Percentiles rank a stretch among this genome's conserved stretches.
Conservation (phyloP, 2,113 vertebrate genomes). For the Nothocercus julius region DNA sequence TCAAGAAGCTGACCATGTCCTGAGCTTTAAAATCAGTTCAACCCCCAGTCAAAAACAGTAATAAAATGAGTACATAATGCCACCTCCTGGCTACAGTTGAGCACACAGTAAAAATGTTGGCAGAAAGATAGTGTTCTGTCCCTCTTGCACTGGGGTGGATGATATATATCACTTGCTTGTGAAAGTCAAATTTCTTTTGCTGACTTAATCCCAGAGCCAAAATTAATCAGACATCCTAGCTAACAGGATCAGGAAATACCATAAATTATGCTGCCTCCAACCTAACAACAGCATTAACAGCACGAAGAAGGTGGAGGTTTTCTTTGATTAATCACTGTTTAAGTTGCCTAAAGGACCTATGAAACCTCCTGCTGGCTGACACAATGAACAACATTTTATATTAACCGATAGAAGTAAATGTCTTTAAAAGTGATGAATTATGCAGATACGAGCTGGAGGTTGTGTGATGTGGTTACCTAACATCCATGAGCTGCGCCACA, state of each 20-base stretch:
- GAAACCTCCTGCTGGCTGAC: slow-evolving; percentile 72
- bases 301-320: slow-evolving; percentile 58
- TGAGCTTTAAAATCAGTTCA: background rate
- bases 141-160: background rate
- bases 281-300: slow-evolving; percentile 68
- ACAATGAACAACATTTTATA: slow-evolving; percentile 70
- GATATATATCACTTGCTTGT: slow-evolving; percentile 68
- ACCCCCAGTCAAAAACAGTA: background rate
- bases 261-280: slow-evolving; percentile 72
- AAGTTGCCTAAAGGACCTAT: slow-evolving; percentile 73
- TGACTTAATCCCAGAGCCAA: slow-evolving; percentile 76
- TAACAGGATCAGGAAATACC: slow-evolving; percentile 67
- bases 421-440: slow-evolving; percentile 68
- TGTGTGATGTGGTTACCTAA: slow-evolving; percentile 23
- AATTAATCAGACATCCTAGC: slow-evolving; percentile 75
- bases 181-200: slow-evolving; percentile 75
- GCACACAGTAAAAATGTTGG: background rate
- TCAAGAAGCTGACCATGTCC: background rate
- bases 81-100: slow-evolving; percentile 61
- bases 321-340: slow-evolving; percentile 76
- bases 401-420: slow-evolving; percentile 54
- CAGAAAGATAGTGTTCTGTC: slow-evolving; percentile 36
- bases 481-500: fast-evolving
- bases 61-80: slow-evolving; percentile 64
- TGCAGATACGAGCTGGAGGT: background rate